A percentile compares a stretch with the other conserved stretches of the same genome.
These are phyloP conservation scores for Pachydiplax longipennis DNA, from an alignment of 2,888 invertebrate genomes.

Conservation along the genomic window DNA sequence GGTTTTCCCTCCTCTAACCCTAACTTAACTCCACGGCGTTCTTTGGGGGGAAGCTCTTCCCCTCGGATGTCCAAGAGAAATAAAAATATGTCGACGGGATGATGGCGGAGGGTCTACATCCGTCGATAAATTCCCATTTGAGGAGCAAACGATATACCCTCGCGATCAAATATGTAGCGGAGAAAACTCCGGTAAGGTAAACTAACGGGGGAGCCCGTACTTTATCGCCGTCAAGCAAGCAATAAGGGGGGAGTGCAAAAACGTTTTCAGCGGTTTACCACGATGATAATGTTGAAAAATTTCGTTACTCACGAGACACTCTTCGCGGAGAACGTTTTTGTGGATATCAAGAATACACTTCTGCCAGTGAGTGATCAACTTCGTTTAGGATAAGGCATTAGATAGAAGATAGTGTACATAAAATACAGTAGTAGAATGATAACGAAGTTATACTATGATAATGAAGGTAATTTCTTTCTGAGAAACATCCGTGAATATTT, in stretches of 20 bases:
- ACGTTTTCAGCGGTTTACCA: too few species aligned
- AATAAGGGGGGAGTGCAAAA: not conserved
- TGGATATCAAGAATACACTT: too few species aligned
- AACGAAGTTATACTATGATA: too few species aligned
- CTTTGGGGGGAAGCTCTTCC: not conserved
- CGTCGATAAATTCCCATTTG: not conserved
- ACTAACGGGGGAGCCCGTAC: not conserved
- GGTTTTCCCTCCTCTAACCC: not conserved
- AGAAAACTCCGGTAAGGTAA: not conserved
- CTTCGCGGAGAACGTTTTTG: too few species aligned
- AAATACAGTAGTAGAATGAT: too few species aligned
- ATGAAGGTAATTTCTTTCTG: too few species aligned
- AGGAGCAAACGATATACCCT: not conserved
- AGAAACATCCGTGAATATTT: too few species aligned
- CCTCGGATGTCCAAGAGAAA: not conserved
- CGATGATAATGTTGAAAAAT: too few species aligned
- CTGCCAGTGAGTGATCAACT: too few species aligned
- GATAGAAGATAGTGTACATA: too few species aligned
- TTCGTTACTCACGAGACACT: too few species aligned
- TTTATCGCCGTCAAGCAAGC: not conserved
- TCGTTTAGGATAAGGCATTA: too few species aligned
- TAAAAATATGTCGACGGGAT: not conserved
- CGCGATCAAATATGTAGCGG: not conserved
- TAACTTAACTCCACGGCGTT: not conserved
- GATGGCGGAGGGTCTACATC: not conserved